phyloP scores from a whole-genome alignment of 1,140 invertebrate genomes.

The Ptiloglossa arizonensis region DNA sequence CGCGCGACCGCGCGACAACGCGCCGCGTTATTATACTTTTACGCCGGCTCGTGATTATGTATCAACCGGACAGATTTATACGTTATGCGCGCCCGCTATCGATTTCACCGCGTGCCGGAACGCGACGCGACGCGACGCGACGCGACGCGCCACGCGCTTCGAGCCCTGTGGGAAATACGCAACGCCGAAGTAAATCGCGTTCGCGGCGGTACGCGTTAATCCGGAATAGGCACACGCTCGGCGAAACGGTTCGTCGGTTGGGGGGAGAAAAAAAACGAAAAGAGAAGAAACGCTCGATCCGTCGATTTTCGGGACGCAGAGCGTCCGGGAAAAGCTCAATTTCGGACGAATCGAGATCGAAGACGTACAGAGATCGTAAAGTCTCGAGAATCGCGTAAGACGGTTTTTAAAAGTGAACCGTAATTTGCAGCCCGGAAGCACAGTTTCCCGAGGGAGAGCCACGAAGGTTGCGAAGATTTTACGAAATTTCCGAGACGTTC shows the following conservation, averaged over 20 bases:
- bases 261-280: neutral
- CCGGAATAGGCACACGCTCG: conserved; percentile 52
- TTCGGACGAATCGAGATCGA: neutral
- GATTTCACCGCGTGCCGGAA: conserved; percentile 54
- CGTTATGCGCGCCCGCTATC: conserved; percentile 68
- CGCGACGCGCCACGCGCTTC: too few species aligned
- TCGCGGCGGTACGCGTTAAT: conserved; percentile 56
- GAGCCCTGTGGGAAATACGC: conserved; percentile 71
- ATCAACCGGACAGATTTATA: conserved; percentile 68
- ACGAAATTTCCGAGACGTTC: conserved; percentile 1
- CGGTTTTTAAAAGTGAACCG: conserved; percentile 11
- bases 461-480: conserved; percentile 35
- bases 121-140: too few species aligned
- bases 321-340: too few species aligned
- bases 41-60: conserved; percentile 67
- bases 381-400: conserved; percentile 1
- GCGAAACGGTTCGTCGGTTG: neutral
- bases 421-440: conserved; percentile 12
- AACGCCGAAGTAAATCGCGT: conserved; percentile 67
- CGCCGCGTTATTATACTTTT: conserved; percentile 69
- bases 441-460: conserved; percentile 2
- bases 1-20: conserved; percentile 42
- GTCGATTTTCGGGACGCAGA: too few species aligned
- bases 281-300: neutral
- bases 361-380: conserved; percentile 41